These are phyloP conservation scores for Labrus mixtus DNA, from an alignment of 2,113 vertebrate species.

Conservation along the genomic window DNA sequence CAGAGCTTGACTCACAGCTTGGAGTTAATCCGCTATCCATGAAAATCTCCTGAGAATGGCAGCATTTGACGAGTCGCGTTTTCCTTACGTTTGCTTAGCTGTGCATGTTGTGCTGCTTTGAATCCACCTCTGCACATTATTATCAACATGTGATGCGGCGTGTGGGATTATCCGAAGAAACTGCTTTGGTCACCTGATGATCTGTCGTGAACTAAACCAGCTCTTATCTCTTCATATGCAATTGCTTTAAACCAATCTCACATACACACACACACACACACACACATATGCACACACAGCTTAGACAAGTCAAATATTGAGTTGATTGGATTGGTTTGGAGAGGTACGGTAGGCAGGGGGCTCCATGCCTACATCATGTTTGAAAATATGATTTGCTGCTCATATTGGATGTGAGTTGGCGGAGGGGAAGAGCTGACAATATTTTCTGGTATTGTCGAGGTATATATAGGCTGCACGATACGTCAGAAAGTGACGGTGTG, in stretches of 20 bases:
- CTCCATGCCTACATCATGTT: constrained; percentile 51
- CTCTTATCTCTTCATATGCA: constrained; percentile 28
- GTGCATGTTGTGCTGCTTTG: constrained; percentile 44
- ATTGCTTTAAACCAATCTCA: constrained; percentile 8
- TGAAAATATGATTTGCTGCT: constrained; percentile 64
- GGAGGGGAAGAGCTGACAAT: constrained; percentile 70
- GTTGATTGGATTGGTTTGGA: constrained; percentile 12
- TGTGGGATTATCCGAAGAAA: constrained; percentile 33
- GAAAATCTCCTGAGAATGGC: constrained; percentile 71
- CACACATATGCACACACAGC: neutral
- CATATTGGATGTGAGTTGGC: constrained; percentile 44
- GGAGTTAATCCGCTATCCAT: constrained; percentile 79
- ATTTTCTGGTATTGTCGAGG: constrained; percentile 70
- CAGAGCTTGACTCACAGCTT: constrained; percentile 77
- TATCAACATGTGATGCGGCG: constrained; percentile 38
- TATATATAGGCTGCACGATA: constrained; percentile 67
- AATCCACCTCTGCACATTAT: constrained; percentile 58
- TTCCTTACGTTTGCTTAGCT: constrained; percentile 53
- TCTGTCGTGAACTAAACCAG: constrained; percentile 35
- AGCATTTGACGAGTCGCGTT: constrained; percentile 52
- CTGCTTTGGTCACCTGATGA: constrained; percentile 59
- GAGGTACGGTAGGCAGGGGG: constrained; percentile 29
- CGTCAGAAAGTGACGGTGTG: constrained; percentile 82
- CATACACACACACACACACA: neutral
- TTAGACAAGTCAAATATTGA: constrained; percentile 24